These are phyloP conservation scores for Rynchops niger DNA, from an alignment of 2,113 vertebrate genomes.

Conservation along the genomic window DNA sequence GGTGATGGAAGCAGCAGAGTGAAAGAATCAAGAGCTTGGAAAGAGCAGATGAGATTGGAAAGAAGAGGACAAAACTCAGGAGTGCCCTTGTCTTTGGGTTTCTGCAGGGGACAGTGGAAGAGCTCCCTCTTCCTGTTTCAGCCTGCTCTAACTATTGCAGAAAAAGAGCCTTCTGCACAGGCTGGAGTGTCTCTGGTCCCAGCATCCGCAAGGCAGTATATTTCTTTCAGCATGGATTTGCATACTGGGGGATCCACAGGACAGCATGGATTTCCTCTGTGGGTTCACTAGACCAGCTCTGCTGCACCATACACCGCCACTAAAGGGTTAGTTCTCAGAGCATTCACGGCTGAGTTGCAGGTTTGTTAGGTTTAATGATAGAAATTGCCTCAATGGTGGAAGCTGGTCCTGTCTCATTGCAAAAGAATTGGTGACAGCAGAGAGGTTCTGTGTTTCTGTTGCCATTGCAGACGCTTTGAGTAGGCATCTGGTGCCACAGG, in stretches of 20 bases:
- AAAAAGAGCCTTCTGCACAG: not conserved
- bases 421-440: not conserved
- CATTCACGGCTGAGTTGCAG: not conserved
- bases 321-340: not conserved
- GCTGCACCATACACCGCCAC: not conserved
- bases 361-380: not conserved
- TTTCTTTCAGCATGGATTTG: not conserved
- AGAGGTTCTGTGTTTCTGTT: not conserved
- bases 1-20: not conserved
- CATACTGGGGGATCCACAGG: not conserved
- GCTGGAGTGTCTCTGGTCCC: not conserved
- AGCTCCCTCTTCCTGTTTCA: conserved; percentile 43
- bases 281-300: not conserved
- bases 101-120: conserved; percentile 18
- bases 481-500: not conserved
- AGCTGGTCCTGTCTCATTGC: not conserved
- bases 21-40: not conserved
- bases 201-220: not conserved
- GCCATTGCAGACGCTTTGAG: not conserved
- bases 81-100: not conserved
- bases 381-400: not conserved
- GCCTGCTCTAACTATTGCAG: not conserved
- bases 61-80: not conserved
- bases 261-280: not conserved
- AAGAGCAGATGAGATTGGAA: not conserved